Evolutionary conservation across 2,888 invertebrate species (phyloP), one percentile per base, ranked within the genome.

Genomic region (Volucella inflata): DNA sequence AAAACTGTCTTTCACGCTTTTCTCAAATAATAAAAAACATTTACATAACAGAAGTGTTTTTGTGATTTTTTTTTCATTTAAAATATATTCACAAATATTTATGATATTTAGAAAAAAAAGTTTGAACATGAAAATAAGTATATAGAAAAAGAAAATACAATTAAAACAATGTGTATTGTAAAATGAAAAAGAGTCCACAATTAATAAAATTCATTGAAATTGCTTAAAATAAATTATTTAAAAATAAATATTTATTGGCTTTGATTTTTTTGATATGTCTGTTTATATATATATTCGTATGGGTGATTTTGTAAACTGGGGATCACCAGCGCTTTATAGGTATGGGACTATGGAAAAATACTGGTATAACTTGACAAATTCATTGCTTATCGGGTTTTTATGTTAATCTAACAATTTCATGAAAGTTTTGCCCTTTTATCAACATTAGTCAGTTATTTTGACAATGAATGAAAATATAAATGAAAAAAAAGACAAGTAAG

Each of bases 181-280:
- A 71, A 64, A 71, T 71, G 55, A 77, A 55, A 77, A 53, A 42
- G 64, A 78, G 62, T 71, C 71, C 64, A 78, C 57, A 78, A 78
- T 21, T 57, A 77, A 57, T 60, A 40, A 44, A 55, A 59, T 64
- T 71, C 57, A 78, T 65, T 78, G 16, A 42, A 71, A 78, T 71
- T 65, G 78, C 78, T 78, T 78, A 50, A 78, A 78, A 78, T 78
- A 78, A 71, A 78, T 71, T 70, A 64, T 57, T 76, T 44, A 60
- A 70, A 55, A 57, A 48, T 11, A 36, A 62, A 51, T 30, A 30
- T 30, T 30, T 30, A 4, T 30, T 6, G 30, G 30, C 30, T 38
- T n/a, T 60, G 21, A n/a, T 17, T 36, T 46, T 12, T 46, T 62
- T 2, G 12, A 36, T 38, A n/a, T 57, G 30, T 57, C 14, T 1